Conservation (phyloP, 2,888 invertebrate genomes). For the Pseudeuparius sepicola region DNA sequence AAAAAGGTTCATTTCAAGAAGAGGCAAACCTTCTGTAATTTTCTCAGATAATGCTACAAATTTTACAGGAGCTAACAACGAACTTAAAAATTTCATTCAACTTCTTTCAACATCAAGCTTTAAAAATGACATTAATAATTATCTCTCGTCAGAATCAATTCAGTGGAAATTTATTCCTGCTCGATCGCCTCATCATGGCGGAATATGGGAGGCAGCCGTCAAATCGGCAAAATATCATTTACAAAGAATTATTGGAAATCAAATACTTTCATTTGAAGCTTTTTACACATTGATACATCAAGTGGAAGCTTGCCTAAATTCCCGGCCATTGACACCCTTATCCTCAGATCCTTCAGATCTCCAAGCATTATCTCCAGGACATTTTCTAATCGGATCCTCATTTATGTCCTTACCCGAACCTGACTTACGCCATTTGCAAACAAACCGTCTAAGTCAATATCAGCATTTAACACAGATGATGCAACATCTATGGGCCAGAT, state of each 20-base stretch:
- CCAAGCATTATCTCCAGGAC: slow-evolving; percentile 9
- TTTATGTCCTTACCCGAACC: slow-evolving; percentile 10
- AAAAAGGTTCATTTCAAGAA: slow-evolving; percentile 8
- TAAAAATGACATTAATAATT: slow-evolving; percentile 1
- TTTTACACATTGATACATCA: slow-evolving; percentile 13
- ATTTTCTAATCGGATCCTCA: slow-evolving; percentile 10
- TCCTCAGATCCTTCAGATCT: slow-evolving; percentile 8
- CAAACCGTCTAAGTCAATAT: too few species aligned
- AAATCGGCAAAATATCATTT: slow-evolving; percentile 13
- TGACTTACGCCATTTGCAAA: too few species aligned
- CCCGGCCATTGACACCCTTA: slow-evolving; percentile 10
- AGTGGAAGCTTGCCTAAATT: slow-evolving; percentile 12
- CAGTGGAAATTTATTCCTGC: slow-evolving; percentile 11
- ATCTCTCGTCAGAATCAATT: slow-evolving; percentile 7
- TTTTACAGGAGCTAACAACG: slow-evolving; percentile 11
- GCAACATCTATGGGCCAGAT: too few species aligned
- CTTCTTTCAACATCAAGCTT: too few species aligned
- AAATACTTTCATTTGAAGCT: slow-evolving; percentile 11
- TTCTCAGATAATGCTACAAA: slow-evolving; percentile 11
- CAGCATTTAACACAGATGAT: too few species aligned
- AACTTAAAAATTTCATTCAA: slow-evolving; percentile 4
- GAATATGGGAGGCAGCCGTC: slow-evolving; percentile 12
- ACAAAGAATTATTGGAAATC: slow-evolving; percentile 9
- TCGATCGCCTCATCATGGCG: slow-evolving; percentile 10
- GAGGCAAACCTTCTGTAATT: slow-evolving; percentile 7